These are phyloP conservation scores for Microcebus ravelobensis DNA, from an alignment of 2,113 vertebrate genomes.

Conservation along the genomic window DNA sequence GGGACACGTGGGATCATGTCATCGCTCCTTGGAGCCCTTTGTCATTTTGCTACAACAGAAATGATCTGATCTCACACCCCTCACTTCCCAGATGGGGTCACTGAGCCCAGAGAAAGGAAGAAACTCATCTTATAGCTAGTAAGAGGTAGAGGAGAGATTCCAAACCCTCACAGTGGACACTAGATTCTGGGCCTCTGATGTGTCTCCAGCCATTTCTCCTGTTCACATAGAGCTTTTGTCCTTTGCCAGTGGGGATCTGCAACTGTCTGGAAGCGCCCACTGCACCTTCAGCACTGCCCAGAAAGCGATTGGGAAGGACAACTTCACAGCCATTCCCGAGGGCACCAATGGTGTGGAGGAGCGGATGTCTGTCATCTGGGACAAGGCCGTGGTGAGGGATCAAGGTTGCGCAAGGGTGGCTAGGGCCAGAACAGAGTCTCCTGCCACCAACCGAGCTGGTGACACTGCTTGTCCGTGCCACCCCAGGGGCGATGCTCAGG, in stretches of 20 bases:
- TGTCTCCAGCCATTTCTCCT: background rate
- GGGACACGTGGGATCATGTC: background rate
- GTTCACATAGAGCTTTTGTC: background rate
- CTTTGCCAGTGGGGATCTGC: constrained; percentile 93
- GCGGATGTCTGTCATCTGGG: constrained; percentile 97
- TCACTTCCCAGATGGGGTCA: background rate
- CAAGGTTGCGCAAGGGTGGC: rapidly evolving
- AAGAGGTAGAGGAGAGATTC: background rate
- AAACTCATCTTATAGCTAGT: background rate
- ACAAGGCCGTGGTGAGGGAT: constrained; percentile 96
- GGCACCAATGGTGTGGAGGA: constrained; percentile 98
- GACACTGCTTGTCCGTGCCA: rapidly evolving
- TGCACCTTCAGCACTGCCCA: constrained; percentile 98
- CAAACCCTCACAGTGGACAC: background rate
- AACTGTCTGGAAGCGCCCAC: constrained; percentile 95
- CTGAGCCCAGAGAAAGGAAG: background rate
- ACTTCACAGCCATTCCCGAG: constrained; percentile 97
- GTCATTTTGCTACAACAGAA: background rate
- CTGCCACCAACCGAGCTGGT: no score
- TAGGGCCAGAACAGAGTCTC: background rate
- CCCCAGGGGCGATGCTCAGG: no score
- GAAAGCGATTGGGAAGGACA: constrained; percentile 99
- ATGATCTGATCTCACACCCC: background rate
- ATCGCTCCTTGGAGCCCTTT: background rate
- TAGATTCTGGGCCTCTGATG: rapidly evolving